Evolutionary conservation across 2,113 vertebrate species (phyloP).

Genomic region (Macquaria ambigua): DNA sequence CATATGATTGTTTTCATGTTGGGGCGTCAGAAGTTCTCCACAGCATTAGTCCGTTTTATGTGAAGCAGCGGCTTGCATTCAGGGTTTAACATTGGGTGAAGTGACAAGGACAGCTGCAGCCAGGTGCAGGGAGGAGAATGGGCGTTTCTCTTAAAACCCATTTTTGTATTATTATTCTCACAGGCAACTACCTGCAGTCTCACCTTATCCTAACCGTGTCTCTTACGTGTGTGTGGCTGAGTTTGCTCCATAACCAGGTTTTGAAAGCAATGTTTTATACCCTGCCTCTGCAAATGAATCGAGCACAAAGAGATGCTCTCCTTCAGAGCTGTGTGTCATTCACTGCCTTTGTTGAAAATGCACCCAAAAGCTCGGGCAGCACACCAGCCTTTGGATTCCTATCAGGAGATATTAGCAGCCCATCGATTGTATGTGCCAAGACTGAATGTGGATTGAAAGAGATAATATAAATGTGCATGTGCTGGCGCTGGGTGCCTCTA

Average conservation of each 20-base stretch:
- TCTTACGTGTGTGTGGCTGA: neutral
- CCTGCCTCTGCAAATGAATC: constrained; percentile 49
- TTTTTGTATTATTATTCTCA: constrained; percentile 24
- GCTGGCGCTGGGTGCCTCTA: constrained; percentile 6
- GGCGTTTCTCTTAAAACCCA: constrained; percentile 63
- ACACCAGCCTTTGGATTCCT: constrained; percentile 21
- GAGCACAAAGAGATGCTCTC: constrained; percentile 74
- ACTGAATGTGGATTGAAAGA: constrained; percentile 32
- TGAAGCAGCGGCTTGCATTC: constrained; percentile 4
- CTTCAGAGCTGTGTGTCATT: constrained; percentile 57
- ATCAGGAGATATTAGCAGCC: constrained; percentile 15
- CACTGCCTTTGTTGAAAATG: constrained; percentile 70
- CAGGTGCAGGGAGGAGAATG: constrained; percentile 73
- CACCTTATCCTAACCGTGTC: neutral
- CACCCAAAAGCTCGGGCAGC: constrained; percentile 36
- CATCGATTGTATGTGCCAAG: constrained; percentile 16
- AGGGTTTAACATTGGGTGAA: constrained; percentile 20
- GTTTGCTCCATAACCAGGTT: neutral
- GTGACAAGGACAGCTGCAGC: constrained; percentile 70
- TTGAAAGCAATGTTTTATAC: neutral
- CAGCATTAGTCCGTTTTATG: neutral
- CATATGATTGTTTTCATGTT: constrained; percentile 27
- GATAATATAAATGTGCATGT: constrained; percentile 20
- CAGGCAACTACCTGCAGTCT: constrained; percentile 37
- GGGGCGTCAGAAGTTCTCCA: constrained; percentile 9